phyloP scores from a whole-genome alignment of 1,140 invertebrate genomes.

The Pseudomyrmex dendroicus region DNA sequence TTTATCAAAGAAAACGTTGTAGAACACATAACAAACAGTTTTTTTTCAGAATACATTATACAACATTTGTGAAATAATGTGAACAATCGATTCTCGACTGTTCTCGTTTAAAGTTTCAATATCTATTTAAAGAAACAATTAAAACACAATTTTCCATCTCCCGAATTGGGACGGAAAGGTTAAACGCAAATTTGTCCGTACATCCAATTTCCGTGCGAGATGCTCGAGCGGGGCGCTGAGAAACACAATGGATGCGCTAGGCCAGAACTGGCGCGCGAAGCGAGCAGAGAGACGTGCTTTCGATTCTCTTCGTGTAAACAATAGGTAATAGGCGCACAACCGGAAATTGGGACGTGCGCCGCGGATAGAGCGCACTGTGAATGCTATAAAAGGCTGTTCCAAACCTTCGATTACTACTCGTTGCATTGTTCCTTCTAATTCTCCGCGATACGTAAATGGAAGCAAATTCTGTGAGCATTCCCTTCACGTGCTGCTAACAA shows the following conservation, averaged over 20 bases:
- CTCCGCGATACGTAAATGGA: neutral
- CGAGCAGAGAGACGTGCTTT: conserved; percentile 51
- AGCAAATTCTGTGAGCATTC: neutral
- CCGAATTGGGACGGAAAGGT: conserved; percentile 5
- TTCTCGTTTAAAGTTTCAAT: neutral
- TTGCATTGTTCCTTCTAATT: conserved; percentile 25
- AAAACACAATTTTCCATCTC: neutral
- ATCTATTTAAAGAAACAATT: neutral
- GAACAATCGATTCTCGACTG: neutral
- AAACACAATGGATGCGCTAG: conserved; percentile 30
- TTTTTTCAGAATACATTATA: too few species aligned
- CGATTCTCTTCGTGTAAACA: conserved; percentile 44
- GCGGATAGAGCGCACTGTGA: conserved; percentile 14
- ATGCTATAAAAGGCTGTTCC: conserved; percentile 24
- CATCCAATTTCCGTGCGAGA: conserved; percentile 43
- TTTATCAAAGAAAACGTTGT: too few species aligned
- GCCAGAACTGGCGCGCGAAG: conserved; percentile 11
- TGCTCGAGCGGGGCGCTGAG: conserved; percentile 8
- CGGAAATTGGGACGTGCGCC: conserved; percentile 45
- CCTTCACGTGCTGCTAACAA: neutral
- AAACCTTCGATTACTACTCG: conserved; percentile 1
- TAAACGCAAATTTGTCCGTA: conserved; percentile 49
- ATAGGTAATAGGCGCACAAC: conserved; percentile 46
- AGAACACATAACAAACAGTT: too few species aligned
- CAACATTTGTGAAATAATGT: too few species aligned